Evolutionary conservation across 2,888 invertebrate species (phyloP).

Genomic region (Nemotelus pantherinus): DNA sequence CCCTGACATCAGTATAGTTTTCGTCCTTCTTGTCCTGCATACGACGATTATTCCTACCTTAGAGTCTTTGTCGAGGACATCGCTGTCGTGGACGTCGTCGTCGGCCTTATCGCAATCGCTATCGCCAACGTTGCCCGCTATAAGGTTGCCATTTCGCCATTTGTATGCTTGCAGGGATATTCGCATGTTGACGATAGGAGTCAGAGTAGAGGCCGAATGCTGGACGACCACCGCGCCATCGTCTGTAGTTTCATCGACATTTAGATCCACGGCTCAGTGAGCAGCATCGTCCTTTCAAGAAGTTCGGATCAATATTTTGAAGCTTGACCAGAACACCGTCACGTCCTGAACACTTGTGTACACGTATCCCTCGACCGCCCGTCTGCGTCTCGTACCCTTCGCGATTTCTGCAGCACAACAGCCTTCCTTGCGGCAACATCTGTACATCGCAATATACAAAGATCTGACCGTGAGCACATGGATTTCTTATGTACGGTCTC

Average conservation of each 20-base stretch:
- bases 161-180: slow-evolving; percentile 32
- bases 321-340: slow-evolving; percentile 53
- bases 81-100: slow-evolving; percentile 22
- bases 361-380: slow-evolving; percentile 38
- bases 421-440: slow-evolving; percentile 38
- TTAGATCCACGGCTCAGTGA: slow-evolving; percentile 35
- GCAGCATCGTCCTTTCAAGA: slow-evolving; percentile 51
- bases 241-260: slow-evolving; percentile 30
- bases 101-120: slow-evolving; percentile 38
- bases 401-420: slow-evolving; percentile 28
- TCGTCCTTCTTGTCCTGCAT: slow-evolving; percentile 33
- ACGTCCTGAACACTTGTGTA: slow-evolving; percentile 52
- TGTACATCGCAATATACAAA: slow-evolving; percentile 38
- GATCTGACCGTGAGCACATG: slow-evolving; percentile 43
- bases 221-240: slow-evolving; percentile 11
- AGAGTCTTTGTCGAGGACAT: slow-evolving; percentile 35
- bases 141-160: slow-evolving; percentile 23
- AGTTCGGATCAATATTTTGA: slow-evolving; percentile 53
- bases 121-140: slow-evolving; percentile 31
- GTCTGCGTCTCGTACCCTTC: slow-evolving; percentile 13
- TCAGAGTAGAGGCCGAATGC: neutral
- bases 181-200: slow-evolving; percentile 11
- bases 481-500: slow-evolving; percentile 47
- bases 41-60: slow-evolving; percentile 17
- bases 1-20: slow-evolving; percentile 1